Percentiles rank a stretch among this genome's conserved stretches.
Conservation (phyloP, 2,888 invertebrate genomes). For the Chironomus tentans region DNA sequence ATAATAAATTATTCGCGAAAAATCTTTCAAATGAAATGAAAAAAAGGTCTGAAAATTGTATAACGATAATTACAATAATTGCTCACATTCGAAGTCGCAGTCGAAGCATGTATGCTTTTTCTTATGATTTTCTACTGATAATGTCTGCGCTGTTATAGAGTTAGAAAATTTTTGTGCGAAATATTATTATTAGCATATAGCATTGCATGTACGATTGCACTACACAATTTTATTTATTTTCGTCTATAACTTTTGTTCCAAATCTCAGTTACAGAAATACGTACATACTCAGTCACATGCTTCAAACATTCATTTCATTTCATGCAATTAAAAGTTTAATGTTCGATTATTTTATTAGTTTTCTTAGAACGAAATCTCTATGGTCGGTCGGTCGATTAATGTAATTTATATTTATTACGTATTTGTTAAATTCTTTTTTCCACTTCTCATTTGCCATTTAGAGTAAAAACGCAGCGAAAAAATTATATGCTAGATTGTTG, state of each 20-base stretch:
- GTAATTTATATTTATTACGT: background rate
- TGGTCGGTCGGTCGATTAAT: background rate
- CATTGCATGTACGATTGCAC: background rate
- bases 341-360: background rate
- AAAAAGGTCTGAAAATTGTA: background rate
- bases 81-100: background rate
- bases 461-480: too few relatives aligned
- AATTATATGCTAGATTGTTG: too few relatives aligned
- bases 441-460: too few relatives aligned
- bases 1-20: background rate
- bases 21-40: background rate
- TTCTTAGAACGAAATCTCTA: background rate
- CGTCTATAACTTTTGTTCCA: constrained; percentile 4
- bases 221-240: background rate
- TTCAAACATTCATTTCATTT: background rate
- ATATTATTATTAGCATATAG: background rate
- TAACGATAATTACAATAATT: constrained; percentile 16
- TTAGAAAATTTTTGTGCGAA: background rate
- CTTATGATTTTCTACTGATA: constrained; percentile 3
- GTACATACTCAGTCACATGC: background rate
- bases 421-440: too few relatives aligned
- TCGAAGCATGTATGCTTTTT: background rate
- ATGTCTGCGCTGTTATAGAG: background rate
- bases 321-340: constrained; percentile 4
- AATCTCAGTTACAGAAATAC: background rate